A percentile compares a stretch with the other conserved stretches of the same genome.
Conservation (phyloP, 2,113 vertebrate genomes). For the Pterophyllum scalare region DNA sequence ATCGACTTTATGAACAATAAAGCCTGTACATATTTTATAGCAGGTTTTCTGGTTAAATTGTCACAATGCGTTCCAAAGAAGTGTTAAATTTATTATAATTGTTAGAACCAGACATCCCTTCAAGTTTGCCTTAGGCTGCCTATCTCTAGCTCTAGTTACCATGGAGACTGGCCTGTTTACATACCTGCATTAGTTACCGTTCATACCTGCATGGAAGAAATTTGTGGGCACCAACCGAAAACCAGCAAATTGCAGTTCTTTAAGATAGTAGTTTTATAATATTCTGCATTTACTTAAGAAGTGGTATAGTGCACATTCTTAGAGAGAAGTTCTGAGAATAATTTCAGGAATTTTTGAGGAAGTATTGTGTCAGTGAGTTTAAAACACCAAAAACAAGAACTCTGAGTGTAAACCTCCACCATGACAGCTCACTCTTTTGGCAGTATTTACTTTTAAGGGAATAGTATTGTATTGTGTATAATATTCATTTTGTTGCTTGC, state of each 20-base stretch:
- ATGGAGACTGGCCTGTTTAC: slow-evolving; percentile 27
- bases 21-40: not conserved
- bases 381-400: not conserved
- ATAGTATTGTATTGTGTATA: no score
- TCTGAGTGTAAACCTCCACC: no score
- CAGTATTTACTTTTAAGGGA: no score
- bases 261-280: slow-evolving; percentile 2
- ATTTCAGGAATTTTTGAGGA: not conserved
- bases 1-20: not conserved
- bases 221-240: slow-evolving; percentile 10
- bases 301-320: not conserved
- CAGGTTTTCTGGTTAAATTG: not conserved
- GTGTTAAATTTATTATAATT: slow-evolving; percentile 29
- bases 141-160: slow-evolving; percentile 23
- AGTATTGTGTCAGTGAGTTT: not conserved
- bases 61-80: slow-evolving; percentile 17
- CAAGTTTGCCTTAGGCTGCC: slow-evolving; percentile 30
- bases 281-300: not conserved
- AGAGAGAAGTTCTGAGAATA: not conserved
- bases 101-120: slow-evolving; percentile 18
- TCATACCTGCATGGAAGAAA: slow-evolving; percentile 26
- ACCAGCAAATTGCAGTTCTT: slow-evolving; percentile 10
- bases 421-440: no score
- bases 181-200: not conserved
- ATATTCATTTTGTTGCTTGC: no score